A percentile compares a stretch with the other conserved stretches of the same genome.
These are phyloP conservation scores for Lathamus discolor DNA, from an alignment of 2,113 vertebrate genomes.

Conservation along the genomic window DNA sequence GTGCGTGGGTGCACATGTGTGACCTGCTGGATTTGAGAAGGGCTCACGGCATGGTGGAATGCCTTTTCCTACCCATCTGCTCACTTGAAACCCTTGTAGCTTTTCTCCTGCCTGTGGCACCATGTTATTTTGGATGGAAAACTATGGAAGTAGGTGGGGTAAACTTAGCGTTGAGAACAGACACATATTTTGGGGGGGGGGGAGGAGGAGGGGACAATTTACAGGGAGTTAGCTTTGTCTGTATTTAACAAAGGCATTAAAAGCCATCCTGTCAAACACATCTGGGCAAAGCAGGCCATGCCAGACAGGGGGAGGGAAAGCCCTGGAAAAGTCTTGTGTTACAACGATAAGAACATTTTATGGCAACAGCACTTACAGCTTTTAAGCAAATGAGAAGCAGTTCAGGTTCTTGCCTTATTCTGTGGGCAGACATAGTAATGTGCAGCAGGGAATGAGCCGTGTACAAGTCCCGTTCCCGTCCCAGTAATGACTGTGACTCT, in stretches of 20 bases:
- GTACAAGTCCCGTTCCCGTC: neutral
- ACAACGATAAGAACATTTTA: rapidly evolving
- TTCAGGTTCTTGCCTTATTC: neutral
- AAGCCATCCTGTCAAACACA: neutral
- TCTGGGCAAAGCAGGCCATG: neutral
- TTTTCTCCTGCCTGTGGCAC: neutral
- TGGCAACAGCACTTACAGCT: neutral
- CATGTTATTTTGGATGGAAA: too few species aligned
- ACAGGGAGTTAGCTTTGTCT: neutral
- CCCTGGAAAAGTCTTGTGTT: neutral
- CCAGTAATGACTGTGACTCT: rapidly evolving
- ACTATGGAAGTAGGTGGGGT: too few species aligned
- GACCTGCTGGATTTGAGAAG: neutral
- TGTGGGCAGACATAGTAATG: neutral
- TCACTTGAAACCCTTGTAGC: rapidly evolving
- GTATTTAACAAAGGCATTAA: neutral
- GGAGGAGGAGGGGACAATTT: neutral
- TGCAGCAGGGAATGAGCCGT: neutral
- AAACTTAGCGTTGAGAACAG: too few species aligned
- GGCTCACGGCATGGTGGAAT: rapidly evolving
- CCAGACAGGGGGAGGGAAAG: neutral
- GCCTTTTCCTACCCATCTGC: neutral
- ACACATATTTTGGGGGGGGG: too few species aligned
- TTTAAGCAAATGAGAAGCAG: neutral
- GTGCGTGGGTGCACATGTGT: rapidly evolving